phyloP scores from a whole-genome alignment of 2,113 vertebrate species.

The Syrrhaptes paradoxus region DNA sequence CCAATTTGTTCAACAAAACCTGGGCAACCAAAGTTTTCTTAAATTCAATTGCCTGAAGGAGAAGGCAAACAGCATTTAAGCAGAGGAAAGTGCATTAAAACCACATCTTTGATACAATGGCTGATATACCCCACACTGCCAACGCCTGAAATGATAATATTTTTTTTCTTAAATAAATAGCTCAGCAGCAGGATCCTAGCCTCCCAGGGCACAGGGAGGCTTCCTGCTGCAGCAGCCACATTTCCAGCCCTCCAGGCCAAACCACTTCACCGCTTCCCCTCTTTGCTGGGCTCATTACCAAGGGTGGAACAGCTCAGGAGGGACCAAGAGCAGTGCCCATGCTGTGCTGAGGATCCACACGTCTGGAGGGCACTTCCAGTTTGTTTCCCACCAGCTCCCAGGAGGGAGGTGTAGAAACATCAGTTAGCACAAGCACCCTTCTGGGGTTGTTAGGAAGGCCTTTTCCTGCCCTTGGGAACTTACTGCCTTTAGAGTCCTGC shows the following conservation, averaged over 20 bases:
- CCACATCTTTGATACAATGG: slow-evolving; percentile 67
- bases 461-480: not conserved
- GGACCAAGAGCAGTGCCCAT: fast-evolving
- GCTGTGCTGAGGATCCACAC: not conserved
- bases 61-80: slow-evolving; percentile 72
- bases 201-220: not conserved
- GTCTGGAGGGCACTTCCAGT: not conserved
- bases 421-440: not conserved
- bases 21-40: slow-evolving; percentile 67
- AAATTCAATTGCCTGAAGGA: slow-evolving; percentile 74
- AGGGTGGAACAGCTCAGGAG: not conserved
- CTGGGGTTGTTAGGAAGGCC: fast-evolving
- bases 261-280: not conserved
- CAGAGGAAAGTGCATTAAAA: slow-evolving; percentile 67
- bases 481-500: not conserved
- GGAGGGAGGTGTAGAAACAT: not conserved
- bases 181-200: slow-evolving; percentile 14
- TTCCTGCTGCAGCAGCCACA: not conserved
- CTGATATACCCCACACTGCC: slow-evolving; percentile 38
- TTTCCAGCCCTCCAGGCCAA: slow-evolving; percentile 44
- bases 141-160: slow-evolving; percentile 72
- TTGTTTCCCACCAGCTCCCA: not conserved
- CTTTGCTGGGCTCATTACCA: not conserved
- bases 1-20: slow-evolving; percentile 63
- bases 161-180: slow-evolving; percentile 75